Base-by-base conservation (phyloP, 2,797 vertebrate species). In the Luscinia luscinia region DNA sequence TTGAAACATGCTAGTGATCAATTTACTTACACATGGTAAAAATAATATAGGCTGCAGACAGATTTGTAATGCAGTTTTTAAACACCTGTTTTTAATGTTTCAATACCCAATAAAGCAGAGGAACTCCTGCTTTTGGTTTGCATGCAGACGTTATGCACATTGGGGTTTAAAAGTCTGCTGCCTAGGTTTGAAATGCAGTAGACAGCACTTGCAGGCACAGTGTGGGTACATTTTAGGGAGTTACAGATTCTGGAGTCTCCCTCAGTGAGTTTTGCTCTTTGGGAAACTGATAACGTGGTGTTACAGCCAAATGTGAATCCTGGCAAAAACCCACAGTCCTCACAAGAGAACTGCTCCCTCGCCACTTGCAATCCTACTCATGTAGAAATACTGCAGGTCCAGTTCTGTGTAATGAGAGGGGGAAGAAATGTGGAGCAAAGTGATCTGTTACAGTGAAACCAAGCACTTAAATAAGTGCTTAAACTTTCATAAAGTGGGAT, bases 41-140 rank as follows among this genome's bases (percentile, higher is more conserved):
- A 95, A 91, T 95, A 87, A 89, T 80, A 63, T n/a, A 79, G 66
- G 80, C 91, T 84, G 85, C 88, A 95, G 89, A 89, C 73, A 94
- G 90, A 72, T 95, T 92, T 93, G 77, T 95, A 96, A 84, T 91
- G 38, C 17, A 36, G 38, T 91, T 97, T 95, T 94, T 85, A 87
- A 95, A 87, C 95, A 95, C 92, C 82, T 96, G 84, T 45, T 96
- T 92, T 95, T 93, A 94, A 92, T 95, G 66, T 89, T 96, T 90
- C 64, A 24, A 21, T 92, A 64, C 82, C 90, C 79, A 77, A 3
- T 96, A 88, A 90, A 90, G 68, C 7, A 2, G 64, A 76, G 77
- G 61, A 74, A 73, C 76, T 93, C 45, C 72, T 90, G 86, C 55
- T 87, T 93, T 95, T 78, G 67, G 83, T 95, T 95, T 97, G 80